Conservation (phyloP, 2,888 invertebrate genomes). For the Synanthedon vespiformis region DNA sequence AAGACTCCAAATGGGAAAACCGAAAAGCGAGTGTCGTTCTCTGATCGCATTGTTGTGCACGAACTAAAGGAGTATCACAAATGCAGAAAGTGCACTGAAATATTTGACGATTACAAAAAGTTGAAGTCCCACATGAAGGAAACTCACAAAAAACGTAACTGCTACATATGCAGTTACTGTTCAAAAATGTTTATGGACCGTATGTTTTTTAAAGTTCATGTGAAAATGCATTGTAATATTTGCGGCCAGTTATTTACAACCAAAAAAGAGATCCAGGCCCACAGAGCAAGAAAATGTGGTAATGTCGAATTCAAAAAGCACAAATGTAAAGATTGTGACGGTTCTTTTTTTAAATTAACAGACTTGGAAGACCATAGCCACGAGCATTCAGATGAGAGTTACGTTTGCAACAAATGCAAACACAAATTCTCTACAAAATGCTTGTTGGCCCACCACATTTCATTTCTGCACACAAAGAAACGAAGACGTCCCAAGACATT, state of each 20-base stretch:
- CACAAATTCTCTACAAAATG: conserved; percentile 43
- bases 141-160: conserved; percentile 48
- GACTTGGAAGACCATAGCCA: conserved; percentile 52
- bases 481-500: conserved; percentile 21
- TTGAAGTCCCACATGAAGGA: conserved; percentile 39
- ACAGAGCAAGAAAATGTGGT: conserved; percentile 32
- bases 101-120: conserved; percentile 35
- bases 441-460: conserved; percentile 38
- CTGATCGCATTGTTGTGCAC: conserved; percentile 48
- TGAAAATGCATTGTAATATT: conserved; percentile 48
- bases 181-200: conserved; percentile 44
- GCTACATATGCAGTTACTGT: conserved; percentile 57
- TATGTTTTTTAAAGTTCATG: conserved; percentile 53
- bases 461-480: conserved; percentile 35
- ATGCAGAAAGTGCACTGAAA: conserved; percentile 49
- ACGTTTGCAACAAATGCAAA: conserved; percentile 50
- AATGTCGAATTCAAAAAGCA: conserved; percentile 22
- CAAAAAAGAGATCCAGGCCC: conserved; percentile 27
- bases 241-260: conserved; percentile 31
- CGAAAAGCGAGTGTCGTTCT: conserved; percentile 49
- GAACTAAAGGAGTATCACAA: conserved; percentile 46
- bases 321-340: conserved; percentile 36
- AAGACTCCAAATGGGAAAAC: conserved; percentile 21
- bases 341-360: conserved; percentile 37
- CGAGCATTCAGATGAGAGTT: conserved; percentile 27